phyloP scores from a whole-genome alignment of 2,797 vertebrate species.

The Enteromius unitaeniatus region DNA sequence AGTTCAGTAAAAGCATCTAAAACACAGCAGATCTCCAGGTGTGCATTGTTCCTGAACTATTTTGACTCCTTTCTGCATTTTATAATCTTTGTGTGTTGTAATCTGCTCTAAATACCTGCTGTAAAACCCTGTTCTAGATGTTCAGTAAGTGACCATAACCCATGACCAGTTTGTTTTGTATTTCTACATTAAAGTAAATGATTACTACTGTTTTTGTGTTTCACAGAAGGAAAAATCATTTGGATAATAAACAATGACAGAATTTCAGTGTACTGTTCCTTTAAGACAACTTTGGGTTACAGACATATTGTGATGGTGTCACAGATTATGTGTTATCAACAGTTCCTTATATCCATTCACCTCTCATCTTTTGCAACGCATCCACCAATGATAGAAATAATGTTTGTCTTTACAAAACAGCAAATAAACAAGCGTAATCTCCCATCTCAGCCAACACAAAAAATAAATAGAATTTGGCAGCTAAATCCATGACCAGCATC shows the following conservation, averaged over 20 bases:
- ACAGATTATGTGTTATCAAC: background rate
- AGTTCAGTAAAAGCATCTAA: too few species aligned
- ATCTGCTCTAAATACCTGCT: background rate
- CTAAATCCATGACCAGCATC: constrained; percentile 41
- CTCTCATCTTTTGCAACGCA: constrained; percentile 37
- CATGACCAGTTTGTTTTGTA: background rate
- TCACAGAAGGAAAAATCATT: background rate
- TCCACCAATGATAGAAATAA: constrained; percentile 38
- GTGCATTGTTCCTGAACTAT: background rate
- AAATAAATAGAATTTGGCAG: constrained; percentile 56
- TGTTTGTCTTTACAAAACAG: constrained; percentile 53
- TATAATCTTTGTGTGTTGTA: background rate
- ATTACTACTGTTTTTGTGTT: background rate
- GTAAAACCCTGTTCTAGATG: background rate
- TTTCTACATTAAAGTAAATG: background rate
- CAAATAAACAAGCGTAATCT: constrained; percentile 51
- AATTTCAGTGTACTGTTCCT: background rate
- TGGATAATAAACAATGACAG: background rate
- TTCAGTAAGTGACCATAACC: background rate
- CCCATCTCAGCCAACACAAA: constrained; percentile 50
- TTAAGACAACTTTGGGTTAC: constrained; percentile 4
- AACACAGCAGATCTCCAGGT: background rate
- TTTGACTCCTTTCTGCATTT: too few species aligned
- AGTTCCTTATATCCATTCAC: constrained; percentile 15
- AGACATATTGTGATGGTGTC: background rate